These are phyloP conservation scores for Trichogramma evanescens DNA, from an alignment of 2,888 invertebrate genomes.

Conservation along the genomic window DNA sequence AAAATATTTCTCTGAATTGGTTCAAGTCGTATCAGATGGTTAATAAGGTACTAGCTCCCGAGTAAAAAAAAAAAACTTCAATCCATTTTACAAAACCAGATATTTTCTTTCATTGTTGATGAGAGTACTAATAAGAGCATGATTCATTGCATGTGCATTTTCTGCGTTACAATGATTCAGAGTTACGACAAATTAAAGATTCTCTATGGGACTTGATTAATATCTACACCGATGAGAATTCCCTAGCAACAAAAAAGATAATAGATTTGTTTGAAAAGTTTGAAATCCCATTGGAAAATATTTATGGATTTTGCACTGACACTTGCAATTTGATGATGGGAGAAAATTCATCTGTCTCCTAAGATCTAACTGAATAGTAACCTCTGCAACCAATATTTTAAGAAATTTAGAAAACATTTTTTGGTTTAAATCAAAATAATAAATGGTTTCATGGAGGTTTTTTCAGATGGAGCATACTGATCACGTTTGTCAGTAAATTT, in stretches of 20 bases:
- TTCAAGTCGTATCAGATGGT: background rate
- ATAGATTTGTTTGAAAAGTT: background rate
- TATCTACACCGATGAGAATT: background rate
- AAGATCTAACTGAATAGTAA: no score
- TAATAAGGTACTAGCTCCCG: background rate
- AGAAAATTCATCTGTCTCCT: background rate
- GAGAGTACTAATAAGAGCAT: background rate
- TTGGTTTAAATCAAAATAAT: no score
- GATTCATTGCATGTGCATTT: background rate
- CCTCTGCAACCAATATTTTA: no score
- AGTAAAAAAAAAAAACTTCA: background rate
- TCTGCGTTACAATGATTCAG: background rate
- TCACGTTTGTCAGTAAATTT: no score
- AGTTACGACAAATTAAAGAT: background rate
- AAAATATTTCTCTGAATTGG: background rate
- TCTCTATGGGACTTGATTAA: background rate
- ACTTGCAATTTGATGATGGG: background rate
- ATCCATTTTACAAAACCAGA: background rate
- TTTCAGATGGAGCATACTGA: no score
- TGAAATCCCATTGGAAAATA: background rate
- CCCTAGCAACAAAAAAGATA: background rate
- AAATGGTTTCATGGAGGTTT: no score
- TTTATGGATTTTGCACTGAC: background rate
- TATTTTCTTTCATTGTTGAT: background rate
- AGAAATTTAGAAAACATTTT: no score